Base-by-base conservation (phyloP, 2,113 vertebrate species). In the Carettochelys insculpta region DNA sequence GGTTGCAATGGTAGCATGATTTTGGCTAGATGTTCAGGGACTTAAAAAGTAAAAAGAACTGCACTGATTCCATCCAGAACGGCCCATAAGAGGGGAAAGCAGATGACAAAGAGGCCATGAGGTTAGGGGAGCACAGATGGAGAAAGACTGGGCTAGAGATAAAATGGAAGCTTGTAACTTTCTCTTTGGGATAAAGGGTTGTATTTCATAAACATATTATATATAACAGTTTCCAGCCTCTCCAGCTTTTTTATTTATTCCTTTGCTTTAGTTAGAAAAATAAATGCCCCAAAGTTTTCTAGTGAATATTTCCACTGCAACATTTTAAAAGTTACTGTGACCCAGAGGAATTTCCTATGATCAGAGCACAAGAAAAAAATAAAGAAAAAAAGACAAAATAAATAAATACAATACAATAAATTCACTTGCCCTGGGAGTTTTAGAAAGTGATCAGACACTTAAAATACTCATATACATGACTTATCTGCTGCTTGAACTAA, bases 1-100 rank as follows among this genome's bases (percentile, higher is more conserved):
- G 22, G 3, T 47, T 3, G 22, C 0, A 3, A 68, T 6, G 50
- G 0, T 31, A 1, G n/a, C 50, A 8, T 0, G 12, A 24, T 45
- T 41, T 4, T 3, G 31, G 29, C 61, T 51, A 79, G n/a, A 19
- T 52, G n/a, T 22, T 50, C 86, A 41, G 48, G 6, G 68, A 5
- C 19, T 7, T 48, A 86, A 73, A 88, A 81, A 3, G 43, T 50
- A 50, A 50, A 4, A 77, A 6, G 51, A 47, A 3, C 24, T 8
- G 17, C 81, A 54, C 6, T 0, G 5, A 10, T 12, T 11, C 45
- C 20, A n/a, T 3, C 77, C 34, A 68, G 11, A 31, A 22, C 20
- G 3, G 31, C 4, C 38, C n/a, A 3, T 1, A 14, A 47, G 43
- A 22, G 6, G 61, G 48, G n/a, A 68, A 38, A 68, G 19, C n/a